These are phyloP conservation scores for Phalacrocorax brasilianus DNA, from an alignment of 2,113 vertebrate genomes.

Conservation along the genomic window DNA sequence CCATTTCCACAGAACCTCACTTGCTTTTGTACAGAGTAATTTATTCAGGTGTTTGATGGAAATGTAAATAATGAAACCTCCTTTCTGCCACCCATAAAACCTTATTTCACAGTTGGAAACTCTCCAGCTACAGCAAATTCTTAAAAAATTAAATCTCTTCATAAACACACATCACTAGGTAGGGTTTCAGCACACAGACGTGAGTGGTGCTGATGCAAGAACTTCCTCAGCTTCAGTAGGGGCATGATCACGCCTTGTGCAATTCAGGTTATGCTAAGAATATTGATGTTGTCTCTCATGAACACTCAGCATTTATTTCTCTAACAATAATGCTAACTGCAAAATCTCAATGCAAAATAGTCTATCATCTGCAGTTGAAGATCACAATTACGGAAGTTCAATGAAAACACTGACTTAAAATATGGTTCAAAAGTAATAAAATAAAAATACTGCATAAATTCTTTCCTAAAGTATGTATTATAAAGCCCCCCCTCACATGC, in stretches of 20 bases:
- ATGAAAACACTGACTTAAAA: background rate
- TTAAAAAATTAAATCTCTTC: background rate
- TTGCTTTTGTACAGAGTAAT: background rate
- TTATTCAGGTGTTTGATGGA: constrained; percentile 49
- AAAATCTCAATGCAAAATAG: background rate
- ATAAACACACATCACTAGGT: background rate
- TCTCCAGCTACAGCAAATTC: background rate
- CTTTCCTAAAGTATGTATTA: background rate
- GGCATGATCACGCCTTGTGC: background rate
- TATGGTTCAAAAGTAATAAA: background rate
- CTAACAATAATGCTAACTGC: background rate
- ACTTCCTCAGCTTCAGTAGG: background rate
- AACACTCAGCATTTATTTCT: background rate
- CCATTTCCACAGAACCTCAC: background rate
- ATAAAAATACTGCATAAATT: background rate
- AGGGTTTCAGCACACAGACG: background rate
- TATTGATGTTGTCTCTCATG: background rate
- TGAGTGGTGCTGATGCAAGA: background rate
- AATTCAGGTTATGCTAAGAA: background rate
- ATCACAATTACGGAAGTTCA: background rate
- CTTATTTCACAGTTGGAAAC: constrained; percentile 12
- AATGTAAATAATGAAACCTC: constrained; percentile 6
- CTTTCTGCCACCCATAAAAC: constrained; percentile 22
- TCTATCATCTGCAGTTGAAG: background rate
- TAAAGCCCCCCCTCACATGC: background rate